Conservation (phyloP, 2,797 vertebrate genomes). For the Gorsachius magnificus region DNA sequence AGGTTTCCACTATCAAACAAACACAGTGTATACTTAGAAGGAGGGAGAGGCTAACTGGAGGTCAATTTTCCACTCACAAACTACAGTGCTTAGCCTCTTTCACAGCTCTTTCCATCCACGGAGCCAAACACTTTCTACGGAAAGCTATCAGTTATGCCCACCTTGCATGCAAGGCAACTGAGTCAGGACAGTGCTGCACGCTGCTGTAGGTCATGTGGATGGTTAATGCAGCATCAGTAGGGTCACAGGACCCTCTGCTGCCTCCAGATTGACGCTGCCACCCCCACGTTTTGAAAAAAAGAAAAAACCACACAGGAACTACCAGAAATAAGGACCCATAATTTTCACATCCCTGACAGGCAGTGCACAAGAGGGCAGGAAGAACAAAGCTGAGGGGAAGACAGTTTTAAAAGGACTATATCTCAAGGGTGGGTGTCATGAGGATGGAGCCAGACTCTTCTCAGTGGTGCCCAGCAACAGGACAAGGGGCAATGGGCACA, state of each 20-base stretch:
- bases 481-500: no score
- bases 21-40: conserved; percentile 23
- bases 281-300: not conserved
- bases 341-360: not conserved
- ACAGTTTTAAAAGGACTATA: not conserved
- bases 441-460: no score
- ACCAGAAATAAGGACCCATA: not conserved
- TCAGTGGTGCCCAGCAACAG: no score
- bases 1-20: conserved; percentile 57
- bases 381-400: not conserved
- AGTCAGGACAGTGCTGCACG: not conserved
- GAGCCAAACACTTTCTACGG: not conserved
- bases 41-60: conserved; percentile 14
- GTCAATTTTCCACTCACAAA: conserved; percentile 37
- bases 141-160: not conserved
- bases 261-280: not conserved
- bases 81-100: not conserved
- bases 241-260: not conserved
- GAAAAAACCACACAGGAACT: not conserved
- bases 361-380: not conserved
- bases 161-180: not conserved
- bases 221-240: not conserved
- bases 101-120: not conserved
- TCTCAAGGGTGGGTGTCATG: no score
- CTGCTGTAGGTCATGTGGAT: not conserved